Base-by-base conservation (phyloP, 2,797 vertebrate species). In the Heliangelus exortis region DNA sequence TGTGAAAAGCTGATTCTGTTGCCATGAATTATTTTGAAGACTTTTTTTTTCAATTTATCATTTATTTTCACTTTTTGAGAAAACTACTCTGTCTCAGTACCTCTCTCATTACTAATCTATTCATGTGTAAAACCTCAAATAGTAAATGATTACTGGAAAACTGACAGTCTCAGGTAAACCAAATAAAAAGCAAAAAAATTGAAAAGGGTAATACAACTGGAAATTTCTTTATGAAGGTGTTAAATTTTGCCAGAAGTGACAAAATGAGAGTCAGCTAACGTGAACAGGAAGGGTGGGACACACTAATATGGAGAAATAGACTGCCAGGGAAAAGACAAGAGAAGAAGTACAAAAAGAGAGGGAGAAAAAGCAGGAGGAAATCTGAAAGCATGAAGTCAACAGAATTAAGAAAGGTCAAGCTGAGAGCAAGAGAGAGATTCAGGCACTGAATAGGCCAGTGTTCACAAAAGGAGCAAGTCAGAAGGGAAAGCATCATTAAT, bases 391-490 rank as follows among this genome's bases (percentile, higher is more conserved):
- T 79, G 75, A 92, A 96, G 96, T 94, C 91, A 93, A 93, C 62
- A 84, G 89, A 94, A 95, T 69, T 84, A 83, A 87, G 81, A 88
- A 95, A 96, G 95, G 91, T 95, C 92, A 93, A 93, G 93, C 91
- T 91, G 94, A 74, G 91, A 96, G 89, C 95, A 93, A 87, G 4
- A 6, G 54, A 93, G 89, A 96, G 87, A 90, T 94, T 89, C 92
- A 93, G 82, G n/a, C 4, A 0, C 22, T 95, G 87, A 96, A 96
- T 81, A 94, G 89, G 36, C 65, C 62, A 92, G 75, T 80, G 87
- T 87, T 95, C 95, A 95, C 95, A 96, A 96, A 95, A 95, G 93
- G 66, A 95, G 89, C 87, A 95, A 95, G 91, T 91, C 92, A 93
- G 87, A 28, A 89, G 81, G 79, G 87, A 94, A 94, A 79, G 87